Conservation (phyloP, 53 echinoderm and acorn worm genomes). For the Mesocentrotus franciscanus region DNA sequence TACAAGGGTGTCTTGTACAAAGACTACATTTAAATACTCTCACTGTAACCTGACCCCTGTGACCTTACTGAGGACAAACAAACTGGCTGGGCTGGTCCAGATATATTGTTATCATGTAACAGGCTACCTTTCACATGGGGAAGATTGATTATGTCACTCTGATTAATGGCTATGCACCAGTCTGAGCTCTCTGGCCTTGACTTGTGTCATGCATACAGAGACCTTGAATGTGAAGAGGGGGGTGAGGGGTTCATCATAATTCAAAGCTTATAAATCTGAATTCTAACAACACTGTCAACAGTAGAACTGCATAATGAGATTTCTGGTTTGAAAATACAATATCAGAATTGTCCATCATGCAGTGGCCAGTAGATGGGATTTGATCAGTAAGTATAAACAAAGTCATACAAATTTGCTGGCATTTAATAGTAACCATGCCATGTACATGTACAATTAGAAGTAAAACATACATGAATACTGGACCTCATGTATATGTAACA, state of each 20-base stretch:
- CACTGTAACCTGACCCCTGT: conserved; percentile 51
- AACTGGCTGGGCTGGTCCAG: conserved; percentile 47
- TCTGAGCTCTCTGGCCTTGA: conserved; percentile 49
- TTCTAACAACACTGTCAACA: too few relatives aligned
- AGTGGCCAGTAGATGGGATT: too few relatives aligned
- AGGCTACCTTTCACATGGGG: conserved; percentile 16
- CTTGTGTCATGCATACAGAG: background rate
- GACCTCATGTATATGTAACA: too few relatives aligned
- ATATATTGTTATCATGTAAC: conserved; percentile 47
- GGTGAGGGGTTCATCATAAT: background rate
- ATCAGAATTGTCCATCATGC: background rate
- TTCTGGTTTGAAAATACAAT: background rate
- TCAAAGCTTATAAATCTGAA: too few relatives aligned
- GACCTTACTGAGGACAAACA: conserved; percentile 64
- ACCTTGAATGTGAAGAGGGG: background rate
- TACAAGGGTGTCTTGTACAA: background rate
- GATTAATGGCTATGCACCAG: conserved; percentile 46
- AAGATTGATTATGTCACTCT: conserved; percentile 29
- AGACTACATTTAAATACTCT: conserved; percentile 47
- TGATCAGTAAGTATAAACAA: too few relatives aligned
- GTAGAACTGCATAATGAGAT: too few relatives aligned
- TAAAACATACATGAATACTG: too few relatives aligned
- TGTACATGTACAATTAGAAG: too few relatives aligned
- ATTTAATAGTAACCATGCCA: too few relatives aligned
- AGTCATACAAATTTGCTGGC: too few relatives aligned